Percentiles rank a stretch among this genome's conserved stretches.
Evolutionary conservation across 2,113 vertebrate genomes (phyloP).

Genomic region (Stegastes partitus): DNA sequence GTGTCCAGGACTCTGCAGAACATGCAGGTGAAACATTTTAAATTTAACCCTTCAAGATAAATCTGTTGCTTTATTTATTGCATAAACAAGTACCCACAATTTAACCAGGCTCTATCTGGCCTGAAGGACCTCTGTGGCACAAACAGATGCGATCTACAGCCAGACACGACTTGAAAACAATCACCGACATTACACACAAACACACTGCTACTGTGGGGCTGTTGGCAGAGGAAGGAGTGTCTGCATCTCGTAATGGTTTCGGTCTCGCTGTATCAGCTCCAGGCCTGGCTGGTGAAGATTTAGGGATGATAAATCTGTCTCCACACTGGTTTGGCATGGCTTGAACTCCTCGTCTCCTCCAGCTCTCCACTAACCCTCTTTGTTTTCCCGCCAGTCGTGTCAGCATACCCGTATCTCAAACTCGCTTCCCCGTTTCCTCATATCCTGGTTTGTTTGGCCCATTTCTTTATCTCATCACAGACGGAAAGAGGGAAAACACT

Average conservation of each 20-base stretch:
- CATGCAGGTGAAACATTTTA: constrained; percentile 32
- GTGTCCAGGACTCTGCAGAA: constrained; percentile 75
- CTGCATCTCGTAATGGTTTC: constrained; percentile 45
- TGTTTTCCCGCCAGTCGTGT: constrained; percentile 1
- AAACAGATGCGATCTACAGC: constrained; percentile 16
- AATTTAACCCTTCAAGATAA: background rate
- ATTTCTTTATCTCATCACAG: constrained; percentile 42
- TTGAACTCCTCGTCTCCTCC: constrained; percentile 10
- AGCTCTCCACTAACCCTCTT: constrained; percentile 9
- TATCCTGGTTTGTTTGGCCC: constrained; percentile 16
- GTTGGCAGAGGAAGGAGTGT: constrained; percentile 54
- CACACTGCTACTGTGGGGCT: constrained; percentile 29
- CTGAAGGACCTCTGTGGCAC: background rate
- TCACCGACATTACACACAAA: constrained; percentile 3
- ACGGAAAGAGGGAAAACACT: constrained; percentile 72
- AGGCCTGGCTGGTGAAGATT: constrained; percentile 41
- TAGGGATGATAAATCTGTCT: constrained; percentile 51
- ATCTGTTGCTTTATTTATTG: constrained; percentile 1
- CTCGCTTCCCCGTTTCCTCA: constrained; percentile 33
- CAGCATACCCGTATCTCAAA: constrained; percentile 48
- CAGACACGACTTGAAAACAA: constrained; percentile 37
- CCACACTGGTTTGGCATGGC: constrained; percentile 32
- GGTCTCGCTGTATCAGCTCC: constrained; percentile 50
- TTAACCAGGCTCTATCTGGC: constrained; percentile 25
- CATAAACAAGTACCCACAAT: constrained; percentile 6